Evolutionary conservation across 2,888 invertebrate genomes (phyloP).

Genomic region (Teleogryllus oceanicus): DNA sequence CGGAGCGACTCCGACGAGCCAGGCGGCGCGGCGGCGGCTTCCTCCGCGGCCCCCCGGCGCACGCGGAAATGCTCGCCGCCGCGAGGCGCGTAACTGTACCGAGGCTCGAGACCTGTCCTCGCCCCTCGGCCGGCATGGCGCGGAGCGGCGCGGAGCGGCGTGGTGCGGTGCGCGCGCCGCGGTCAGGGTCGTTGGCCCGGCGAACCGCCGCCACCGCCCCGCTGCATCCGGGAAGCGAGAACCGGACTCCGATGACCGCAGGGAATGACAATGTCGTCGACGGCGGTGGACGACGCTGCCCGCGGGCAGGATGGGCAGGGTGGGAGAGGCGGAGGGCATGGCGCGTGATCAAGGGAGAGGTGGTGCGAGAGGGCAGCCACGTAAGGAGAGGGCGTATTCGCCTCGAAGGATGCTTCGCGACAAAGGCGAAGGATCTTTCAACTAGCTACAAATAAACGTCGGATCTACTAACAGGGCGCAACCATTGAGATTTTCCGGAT

Average conservation of each 20-base stretch:
- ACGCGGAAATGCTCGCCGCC: background rate
- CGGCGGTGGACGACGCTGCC: background rate
- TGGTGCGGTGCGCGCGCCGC: background rate
- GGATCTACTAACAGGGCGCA: too few species aligned
- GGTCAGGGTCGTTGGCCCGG: slow-evolving; percentile 1
- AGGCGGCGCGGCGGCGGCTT: too few species aligned
- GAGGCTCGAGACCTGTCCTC: background rate
- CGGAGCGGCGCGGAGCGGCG: too few species aligned
- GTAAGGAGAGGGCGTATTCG: too few species aligned
- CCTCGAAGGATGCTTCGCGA: too few species aligned
- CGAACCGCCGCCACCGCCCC: background rate
- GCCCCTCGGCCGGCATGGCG: background rate
- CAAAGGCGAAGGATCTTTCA: too few species aligned
- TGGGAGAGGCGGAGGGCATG: too few species aligned
- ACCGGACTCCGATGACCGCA: background rate
- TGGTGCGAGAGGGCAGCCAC: too few species aligned
- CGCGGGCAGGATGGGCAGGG: background rate
- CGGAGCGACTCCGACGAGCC: too few species aligned
- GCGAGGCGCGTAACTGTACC: background rate
- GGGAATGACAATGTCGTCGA: background rate
- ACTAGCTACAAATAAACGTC: too few species aligned
- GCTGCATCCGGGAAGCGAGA: slow-evolving; percentile 11
- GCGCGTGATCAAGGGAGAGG: too few species aligned
- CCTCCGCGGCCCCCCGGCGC: background rate
- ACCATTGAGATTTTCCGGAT: too few species aligned